Evolutionary conservation across 2,113 vertebrate genomes (phyloP).

Genomic region (Psittacula cyanocephala): DNA sequence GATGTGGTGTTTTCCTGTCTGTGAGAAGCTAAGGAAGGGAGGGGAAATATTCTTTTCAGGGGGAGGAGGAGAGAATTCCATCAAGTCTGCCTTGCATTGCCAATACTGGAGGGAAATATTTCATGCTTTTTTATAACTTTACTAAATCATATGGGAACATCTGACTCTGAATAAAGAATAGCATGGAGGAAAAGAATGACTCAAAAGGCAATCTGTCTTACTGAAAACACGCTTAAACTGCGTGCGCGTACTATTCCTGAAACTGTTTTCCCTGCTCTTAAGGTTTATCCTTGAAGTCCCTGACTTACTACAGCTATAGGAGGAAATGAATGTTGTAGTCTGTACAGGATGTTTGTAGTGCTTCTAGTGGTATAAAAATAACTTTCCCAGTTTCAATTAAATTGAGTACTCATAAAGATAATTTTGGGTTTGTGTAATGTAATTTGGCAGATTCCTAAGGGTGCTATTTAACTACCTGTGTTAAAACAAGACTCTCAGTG

Average conservation of each 20-base stretch:
- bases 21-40: background rate
- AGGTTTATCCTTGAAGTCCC: slow-evolving; percentile 29
- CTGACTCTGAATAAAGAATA: slow-evolving; percentile 6
- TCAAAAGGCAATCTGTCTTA: background rate
- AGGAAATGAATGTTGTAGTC: slow-evolving; percentile 32
- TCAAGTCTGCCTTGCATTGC: background rate
- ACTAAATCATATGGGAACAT: background rate
- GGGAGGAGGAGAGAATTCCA: background rate
- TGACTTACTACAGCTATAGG: background rate
- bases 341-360: slow-evolving; percentile 38
- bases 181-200: slow-evolving; percentile 12
- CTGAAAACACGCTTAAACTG: background rate
- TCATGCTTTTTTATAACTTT: background rate
- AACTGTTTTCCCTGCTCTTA: slow-evolving; percentile 4
- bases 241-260: background rate
- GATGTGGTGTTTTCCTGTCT: background rate
- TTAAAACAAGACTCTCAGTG: background rate
- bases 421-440: background rate
- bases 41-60: background rate
- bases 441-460: background rate
- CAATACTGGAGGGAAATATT: background rate
- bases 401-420: background rate
- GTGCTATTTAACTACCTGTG: background rate
- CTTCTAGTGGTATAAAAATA: slow-evolving; percentile 29
- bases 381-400: slow-evolving; percentile 16